Base-by-base conservation (phyloP, 2,888 invertebrate genomes). In the Patella pellucida region DNA sequence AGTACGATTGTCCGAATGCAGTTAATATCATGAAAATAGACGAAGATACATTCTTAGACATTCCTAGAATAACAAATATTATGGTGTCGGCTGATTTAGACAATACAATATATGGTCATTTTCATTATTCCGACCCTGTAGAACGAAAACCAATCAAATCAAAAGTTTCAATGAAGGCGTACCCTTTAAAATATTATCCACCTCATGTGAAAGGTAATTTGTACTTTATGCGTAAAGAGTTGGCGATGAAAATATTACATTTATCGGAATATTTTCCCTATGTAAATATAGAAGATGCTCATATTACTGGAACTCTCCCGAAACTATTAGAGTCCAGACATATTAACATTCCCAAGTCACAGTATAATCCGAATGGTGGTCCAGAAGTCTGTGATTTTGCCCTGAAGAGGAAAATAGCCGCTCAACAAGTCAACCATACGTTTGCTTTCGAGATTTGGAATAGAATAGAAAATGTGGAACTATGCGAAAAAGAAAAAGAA, bases 11-110 rank as follows among this genome's bases (percentile, higher is more conserved):
- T 78, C 82, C 78, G 15, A 76, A 79, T 62, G 87, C 87, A 3
- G 77, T 80, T 67, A 86, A 83, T 73, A 78, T 89, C 16, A 81
- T 89, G 62, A 89, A 89, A 78, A 81, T 84, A 2, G 89, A 89
- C 76, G 89, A 89, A 77, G 89, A 89, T 72, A 87, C 89, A 23
- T 87, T 88, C 75, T 83, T 89, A 50, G 85, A 89, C 71, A 79
- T 87, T 89, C 88, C 95, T 52, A 41, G 68, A 12, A 27, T 82
- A 31, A 23, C 76, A 15, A 68, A 73, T 27, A 75, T 75, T 50
- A 27, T 81, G 23, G 51, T 52, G 52, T 71, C 71, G 12, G 12
- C 54, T 16, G 54, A 71, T 23, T 12, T 71, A 23, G 27, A 52
- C n/a, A 71, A 71, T 52, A 52, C 31, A 0, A 71, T 71, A 12